Evolutionary conservation across 2,797 vertebrate genomes (phyloP).

Genomic region (Pangasius mekongensis): DNA sequence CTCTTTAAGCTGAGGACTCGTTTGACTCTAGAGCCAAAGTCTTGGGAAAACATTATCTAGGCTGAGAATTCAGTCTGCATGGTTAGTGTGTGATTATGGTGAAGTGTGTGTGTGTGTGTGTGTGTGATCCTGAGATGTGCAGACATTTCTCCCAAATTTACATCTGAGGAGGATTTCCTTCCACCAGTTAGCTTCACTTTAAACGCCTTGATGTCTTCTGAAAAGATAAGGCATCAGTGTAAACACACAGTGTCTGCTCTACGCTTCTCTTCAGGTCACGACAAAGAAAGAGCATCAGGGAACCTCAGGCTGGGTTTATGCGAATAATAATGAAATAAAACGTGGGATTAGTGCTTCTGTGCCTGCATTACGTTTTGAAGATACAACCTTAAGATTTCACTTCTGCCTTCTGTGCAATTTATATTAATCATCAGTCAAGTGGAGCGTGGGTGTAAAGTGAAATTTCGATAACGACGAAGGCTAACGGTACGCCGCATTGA

Average conservation of each 20-base stretch:
- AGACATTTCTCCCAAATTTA: neutral
- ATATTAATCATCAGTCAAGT: constrained; percentile 57
- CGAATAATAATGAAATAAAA: neutral
- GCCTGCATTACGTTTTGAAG: neutral
- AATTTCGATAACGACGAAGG: constrained; percentile 29
- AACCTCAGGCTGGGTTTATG: neutral
- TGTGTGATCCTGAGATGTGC: neutral
- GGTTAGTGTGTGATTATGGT: neutral
- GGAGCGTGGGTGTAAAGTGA: constrained; percentile 52
- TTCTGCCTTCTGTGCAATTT: constrained; percentile 34
- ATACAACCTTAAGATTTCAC: constrained; percentile 2
- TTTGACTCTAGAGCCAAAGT: neutral
- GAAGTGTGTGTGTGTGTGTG: neutral
- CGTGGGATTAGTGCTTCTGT: neutral
- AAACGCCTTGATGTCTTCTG: constrained; percentile 55
- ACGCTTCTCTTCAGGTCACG: neutral
- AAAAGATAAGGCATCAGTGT: neutral
- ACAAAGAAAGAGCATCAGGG: neutral
- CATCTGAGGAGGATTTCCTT: constrained; percentile 1
- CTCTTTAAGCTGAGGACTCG: neutral
- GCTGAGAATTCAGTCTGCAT: constrained; percentile 2
- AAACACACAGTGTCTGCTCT: neutral
- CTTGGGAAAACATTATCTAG: neutral
- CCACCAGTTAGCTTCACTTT: constrained; percentile 53
- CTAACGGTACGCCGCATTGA: constrained; percentile 17